Evolutionary conservation across 2,113 vertebrate species (phyloP), one percentile per base, ranked within the genome.

Genomic region (Grammomys dolichurus): DNA sequence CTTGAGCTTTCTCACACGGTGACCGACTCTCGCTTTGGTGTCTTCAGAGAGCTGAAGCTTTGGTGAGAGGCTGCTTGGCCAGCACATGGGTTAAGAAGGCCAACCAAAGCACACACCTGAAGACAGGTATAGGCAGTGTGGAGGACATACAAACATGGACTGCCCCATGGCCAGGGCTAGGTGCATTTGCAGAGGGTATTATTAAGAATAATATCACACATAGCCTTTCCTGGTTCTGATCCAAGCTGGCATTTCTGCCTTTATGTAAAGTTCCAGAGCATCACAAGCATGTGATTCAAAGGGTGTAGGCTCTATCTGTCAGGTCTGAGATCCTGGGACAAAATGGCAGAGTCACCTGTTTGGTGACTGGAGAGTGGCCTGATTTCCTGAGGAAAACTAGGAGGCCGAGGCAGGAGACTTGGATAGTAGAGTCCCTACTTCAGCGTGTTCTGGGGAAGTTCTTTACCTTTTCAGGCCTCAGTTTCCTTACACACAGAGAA

Each of bases 241-340:
- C 67, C 54, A 46, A 80, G 46, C 78, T 84, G 54, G 43, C 76
- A 48, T n/a, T 76, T 92, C 87, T 92, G 69, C 12, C 88, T 69
- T 63, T 92, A 31, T 33, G 7, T 36, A 56, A 92, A 63, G 72
- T 33, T 69, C 63, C 56, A 16, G 69, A 70, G 76, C 70, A 40
- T 40, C 40, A 70, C 1, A 90, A 90, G 80, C 22, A 14, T 65
- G 73, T 13, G 60, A 48, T 4, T 69, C 56, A 84, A 65, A 63
- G 36, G 48, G 31, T 69, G 56, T 12, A 89, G 31, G 54, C 4
- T 16, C n/a, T n/a, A 33, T 65, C 56, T 28, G 0, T 65, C 56
- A 85, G 33, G 36, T 0, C 26, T 43, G 78, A 70, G 72, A 54
- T 17, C 54, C 40, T 85, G 20, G 36, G n/a, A 46, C 48, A 63